phyloP scores from a whole-genome alignment of 2,797 vertebrate genomes.

The Sciurus vulgaris region DNA sequence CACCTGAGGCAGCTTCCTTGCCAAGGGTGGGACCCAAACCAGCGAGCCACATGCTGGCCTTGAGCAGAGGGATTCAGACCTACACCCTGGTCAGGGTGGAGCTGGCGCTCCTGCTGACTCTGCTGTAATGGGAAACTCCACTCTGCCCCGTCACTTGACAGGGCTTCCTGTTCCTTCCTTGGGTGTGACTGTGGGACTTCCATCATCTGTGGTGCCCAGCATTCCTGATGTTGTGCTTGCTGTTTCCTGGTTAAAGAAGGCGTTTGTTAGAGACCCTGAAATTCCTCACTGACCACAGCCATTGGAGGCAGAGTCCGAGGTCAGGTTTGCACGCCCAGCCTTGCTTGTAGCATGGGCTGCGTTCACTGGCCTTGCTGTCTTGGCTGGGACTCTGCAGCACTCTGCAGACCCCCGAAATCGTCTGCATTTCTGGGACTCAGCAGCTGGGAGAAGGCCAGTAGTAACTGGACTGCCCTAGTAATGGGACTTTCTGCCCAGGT shows the following conservation, averaged over 20 bases:
- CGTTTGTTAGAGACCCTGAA: background rate
- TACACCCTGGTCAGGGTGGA: fast-evolving
- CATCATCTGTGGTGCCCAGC: fast-evolving
- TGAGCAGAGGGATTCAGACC: background rate
- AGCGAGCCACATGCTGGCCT: too few relatives aligned
- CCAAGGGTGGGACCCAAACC: background rate
- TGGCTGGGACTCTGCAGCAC: background rate
- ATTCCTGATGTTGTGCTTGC: too few relatives aligned
- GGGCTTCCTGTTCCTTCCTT: fast-evolving
- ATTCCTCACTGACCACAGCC: fast-evolving
- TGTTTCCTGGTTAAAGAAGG: background rate
- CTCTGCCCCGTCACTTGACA: fast-evolving
- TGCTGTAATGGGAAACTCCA: fast-evolving
- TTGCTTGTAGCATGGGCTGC: background rate
- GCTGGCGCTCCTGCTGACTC: fast-evolving
- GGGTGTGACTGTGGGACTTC: fast-evolving
- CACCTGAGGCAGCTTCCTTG: background rate
- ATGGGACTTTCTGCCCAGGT: fast-evolving
- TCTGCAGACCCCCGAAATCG: background rate
- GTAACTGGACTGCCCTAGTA: fast-evolving
- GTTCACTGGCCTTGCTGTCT: background rate
- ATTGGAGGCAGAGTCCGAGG: fast-evolving
- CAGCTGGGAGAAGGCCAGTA: fast-evolving
- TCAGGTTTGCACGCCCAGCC: background rate
- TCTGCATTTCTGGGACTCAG: background rate